Conservation (phyloP, 2,888 invertebrate species). For the Pterostichus niger region DNA sequence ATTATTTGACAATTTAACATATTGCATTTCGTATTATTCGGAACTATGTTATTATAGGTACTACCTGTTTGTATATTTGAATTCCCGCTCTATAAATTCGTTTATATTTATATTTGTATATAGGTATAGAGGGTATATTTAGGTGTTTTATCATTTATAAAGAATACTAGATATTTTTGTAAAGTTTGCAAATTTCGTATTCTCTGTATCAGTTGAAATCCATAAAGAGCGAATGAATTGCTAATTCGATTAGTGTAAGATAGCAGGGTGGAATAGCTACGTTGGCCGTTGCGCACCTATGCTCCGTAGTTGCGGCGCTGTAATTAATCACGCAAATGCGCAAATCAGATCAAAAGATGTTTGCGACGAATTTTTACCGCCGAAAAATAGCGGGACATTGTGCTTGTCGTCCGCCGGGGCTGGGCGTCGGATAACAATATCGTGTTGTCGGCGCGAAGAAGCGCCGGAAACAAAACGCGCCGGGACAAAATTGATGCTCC, state of each 20-base stretch:
- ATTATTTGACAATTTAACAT: too few species aligned
- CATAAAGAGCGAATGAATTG: background rate
- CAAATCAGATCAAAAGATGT: slow-evolving; percentile 70
- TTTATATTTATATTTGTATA: too few species aligned
- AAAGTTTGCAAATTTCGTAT: too few species aligned
- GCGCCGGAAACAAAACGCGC: slow-evolving; percentile 63
- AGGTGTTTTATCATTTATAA: too few species aligned
- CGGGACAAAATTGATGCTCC: slow-evolving; percentile 73
- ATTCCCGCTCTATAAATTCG: too few species aligned
- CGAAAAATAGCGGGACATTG: slow-evolving; percentile 65
- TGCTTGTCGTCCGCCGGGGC: slow-evolving; percentile 14
- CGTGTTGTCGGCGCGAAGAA: slow-evolving; percentile 49
- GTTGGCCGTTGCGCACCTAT: slow-evolving; percentile 19
- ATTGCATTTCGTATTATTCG: too few species aligned
- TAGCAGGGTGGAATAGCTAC: background rate
- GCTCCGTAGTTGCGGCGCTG: slow-evolving; percentile 3
- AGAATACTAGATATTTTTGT: too few species aligned
- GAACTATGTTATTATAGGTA: too few species aligned
- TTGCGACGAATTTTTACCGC: slow-evolving; percentile 69
- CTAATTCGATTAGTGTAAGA: background rate
- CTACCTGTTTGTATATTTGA: too few species aligned
- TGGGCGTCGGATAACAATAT: slow-evolving; percentile 62
- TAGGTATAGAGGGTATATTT: too few species aligned
- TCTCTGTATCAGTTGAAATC: too few species aligned
- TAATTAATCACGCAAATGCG: slow-evolving; percentile 70